Conservation (phyloP, 2,113 vertebrate species). For the Onychorhynchus coronatus region DNA sequence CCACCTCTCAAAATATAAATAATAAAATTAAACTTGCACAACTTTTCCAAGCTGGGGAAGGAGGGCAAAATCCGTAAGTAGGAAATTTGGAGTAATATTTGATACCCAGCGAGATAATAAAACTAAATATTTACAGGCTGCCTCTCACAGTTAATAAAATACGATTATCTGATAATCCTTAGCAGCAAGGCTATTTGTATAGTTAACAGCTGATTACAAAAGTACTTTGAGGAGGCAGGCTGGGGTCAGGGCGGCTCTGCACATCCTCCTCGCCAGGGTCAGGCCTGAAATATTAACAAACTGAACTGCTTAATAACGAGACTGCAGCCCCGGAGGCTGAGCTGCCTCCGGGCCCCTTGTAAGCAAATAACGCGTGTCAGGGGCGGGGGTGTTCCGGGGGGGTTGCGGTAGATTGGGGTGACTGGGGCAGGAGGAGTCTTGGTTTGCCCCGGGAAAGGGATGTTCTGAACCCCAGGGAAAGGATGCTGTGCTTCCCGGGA, state of each 20-base stretch:
- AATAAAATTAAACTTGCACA: conserved; percentile 65
- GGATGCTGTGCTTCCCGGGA: background rate
- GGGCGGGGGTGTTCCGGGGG: background rate
- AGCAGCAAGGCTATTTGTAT: conserved; percentile 66
- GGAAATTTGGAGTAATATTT: conserved; percentile 63
- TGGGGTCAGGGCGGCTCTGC: conserved; percentile 44
- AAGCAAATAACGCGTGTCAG: conserved; percentile 52
- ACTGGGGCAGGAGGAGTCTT: background rate
- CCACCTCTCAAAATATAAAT: conserved; percentile 73
- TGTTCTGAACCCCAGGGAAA: background rate
- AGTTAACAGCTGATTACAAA: conserved; percentile 69
- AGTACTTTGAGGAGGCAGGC: conserved; percentile 36
- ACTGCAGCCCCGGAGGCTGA: conserved; percentile 24
- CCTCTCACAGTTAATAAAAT: conserved; percentile 70
- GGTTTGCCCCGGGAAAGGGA: background rate
- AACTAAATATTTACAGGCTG: conserved; percentile 72
- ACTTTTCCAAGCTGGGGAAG: conserved; percentile 48
- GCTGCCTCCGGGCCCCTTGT: conserved; percentile 35
- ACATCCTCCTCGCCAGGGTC: conserved; percentile 32
- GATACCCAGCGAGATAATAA: conserved; percentile 68
- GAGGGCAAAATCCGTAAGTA: conserved; percentile 7
- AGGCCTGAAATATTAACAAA: conserved; percentile 69
- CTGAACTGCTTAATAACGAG: conserved; percentile 62
- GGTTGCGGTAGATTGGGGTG: background rate
- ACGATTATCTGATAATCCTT: conserved; percentile 70